Conservation (phyloP, 2,797 vertebrate species). For the Pangasius djambal region DNA sequence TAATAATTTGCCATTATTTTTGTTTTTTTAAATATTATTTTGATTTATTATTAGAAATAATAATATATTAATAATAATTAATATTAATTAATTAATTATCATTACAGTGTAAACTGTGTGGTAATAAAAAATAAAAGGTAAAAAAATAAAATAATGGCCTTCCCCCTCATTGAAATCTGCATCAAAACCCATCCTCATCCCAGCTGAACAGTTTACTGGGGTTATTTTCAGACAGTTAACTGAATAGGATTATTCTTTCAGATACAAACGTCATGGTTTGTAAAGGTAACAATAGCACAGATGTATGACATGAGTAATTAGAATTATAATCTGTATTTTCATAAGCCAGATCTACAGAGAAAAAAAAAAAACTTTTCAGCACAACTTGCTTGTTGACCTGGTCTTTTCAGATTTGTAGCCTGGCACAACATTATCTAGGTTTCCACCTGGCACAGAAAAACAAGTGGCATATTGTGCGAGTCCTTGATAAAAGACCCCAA, state of each 20-base stretch:
- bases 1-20: neutral
- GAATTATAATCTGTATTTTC: neutral
- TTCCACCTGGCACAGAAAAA: slow-evolving; percentile 61
- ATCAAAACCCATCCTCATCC: neutral
- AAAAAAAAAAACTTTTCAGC: neutral
- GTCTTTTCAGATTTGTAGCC: slow-evolving; percentile 40
- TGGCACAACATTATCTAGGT: slow-evolving; percentile 56
- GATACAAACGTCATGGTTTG: neutral
- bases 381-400: slow-evolving; percentile 24
- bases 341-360: neutral
- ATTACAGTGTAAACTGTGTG: neutral
- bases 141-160: neutral
- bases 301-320: neutral
- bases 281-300: neutral
- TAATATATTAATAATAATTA: too few species aligned
- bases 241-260: neutral
- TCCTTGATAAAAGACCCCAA: slow-evolving; percentile 59
- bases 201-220: neutral
- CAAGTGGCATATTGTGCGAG: slow-evolving; percentile 61
- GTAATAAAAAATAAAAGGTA: neutral
- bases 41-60: too few species aligned
- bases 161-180: neutral
- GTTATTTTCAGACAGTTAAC: neutral
- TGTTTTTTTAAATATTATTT: neutral
- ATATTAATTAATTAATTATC: too few species aligned